These are phyloP conservation scores for Tinea semifulvella DNA, from an alignment of 2,888 invertebrate genomes.

Conservation along the genomic window DNA sequence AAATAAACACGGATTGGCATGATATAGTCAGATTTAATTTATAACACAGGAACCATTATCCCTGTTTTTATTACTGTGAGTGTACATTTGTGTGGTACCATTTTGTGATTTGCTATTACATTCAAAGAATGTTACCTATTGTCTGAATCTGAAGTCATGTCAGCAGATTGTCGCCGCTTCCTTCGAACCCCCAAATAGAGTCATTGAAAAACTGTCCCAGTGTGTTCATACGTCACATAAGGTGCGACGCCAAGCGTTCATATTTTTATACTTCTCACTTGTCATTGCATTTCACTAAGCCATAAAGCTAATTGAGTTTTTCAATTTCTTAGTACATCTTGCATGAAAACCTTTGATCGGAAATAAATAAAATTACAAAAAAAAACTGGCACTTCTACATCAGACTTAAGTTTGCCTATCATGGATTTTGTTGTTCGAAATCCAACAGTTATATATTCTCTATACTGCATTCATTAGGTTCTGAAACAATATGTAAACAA, in stretches of 20 bases:
- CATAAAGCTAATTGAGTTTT: constrained; percentile 2
- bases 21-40: too few relatives aligned
- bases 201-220: constrained; percentile 4
- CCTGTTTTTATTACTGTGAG: constrained; percentile 4
- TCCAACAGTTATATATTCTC: too few relatives aligned
- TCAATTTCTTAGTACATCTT: not conserved
- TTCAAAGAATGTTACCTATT: constrained; percentile 37
- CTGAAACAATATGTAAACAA: too few relatives aligned
- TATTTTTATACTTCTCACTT: not conserved
- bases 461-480: too few relatives aligned
- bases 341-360: too few relatives aligned
- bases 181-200: not conserved
- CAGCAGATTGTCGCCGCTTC: not conserved
- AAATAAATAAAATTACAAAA: too few relatives aligned
- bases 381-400: too few relatives aligned
- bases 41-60: too few relatives aligned
- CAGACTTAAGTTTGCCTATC: too few relatives aligned
- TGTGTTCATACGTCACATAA: constrained; percentile 1
- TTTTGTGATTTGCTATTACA: constrained; percentile 22
- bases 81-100: constrained; percentile 3
- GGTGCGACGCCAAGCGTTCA: constrained; percentile 5
- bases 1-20: too few relatives aligned
- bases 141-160: too few relatives aligned
- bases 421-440: too few relatives aligned
- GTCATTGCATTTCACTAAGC: not conserved